A percentile compares a stretch with the other conserved stretches of the same genome.
Evolutionary conservation across 2,113 vertebrate genomes (phyloP).

Genomic region (Rhinoptilus africanus): DNA sequence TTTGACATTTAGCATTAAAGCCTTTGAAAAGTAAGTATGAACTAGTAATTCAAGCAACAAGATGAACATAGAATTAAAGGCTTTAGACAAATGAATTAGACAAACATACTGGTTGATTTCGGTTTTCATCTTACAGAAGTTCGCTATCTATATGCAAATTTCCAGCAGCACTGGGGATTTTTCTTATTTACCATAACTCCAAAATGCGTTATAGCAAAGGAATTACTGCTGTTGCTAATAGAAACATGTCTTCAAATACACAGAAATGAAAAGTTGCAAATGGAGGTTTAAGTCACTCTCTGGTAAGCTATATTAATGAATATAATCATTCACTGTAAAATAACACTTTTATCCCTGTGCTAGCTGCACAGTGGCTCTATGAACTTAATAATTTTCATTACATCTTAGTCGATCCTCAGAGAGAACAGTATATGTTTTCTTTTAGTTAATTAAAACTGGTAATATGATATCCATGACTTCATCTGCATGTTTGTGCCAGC

Average conservation of each 20-base stretch:
- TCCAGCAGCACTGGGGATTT: not conserved
- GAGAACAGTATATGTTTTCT: not conserved
- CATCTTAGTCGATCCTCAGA: not conserved
- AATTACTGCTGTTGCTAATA: not conserved
- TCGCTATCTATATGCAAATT: not conserved
- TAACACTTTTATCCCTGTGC: not conserved
- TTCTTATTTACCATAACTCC: not conserved
- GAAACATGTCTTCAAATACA: not conserved
- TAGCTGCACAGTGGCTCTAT: not conserved
- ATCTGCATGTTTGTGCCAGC: not conserved
- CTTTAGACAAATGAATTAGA: not conserved
- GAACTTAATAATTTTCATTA: not conserved
- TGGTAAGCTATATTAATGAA: not conserved
- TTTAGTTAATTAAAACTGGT: not conserved
- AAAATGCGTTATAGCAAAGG: not conserved
- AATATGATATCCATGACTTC: not conserved
- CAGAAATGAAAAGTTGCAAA: not conserved
- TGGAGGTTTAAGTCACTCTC: not conserved
- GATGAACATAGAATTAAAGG: not conserved
- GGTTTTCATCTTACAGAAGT: not conserved
- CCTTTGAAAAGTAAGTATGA: not conserved
- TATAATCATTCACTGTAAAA: not conserved
- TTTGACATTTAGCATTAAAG: not conserved
- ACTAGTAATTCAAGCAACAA: not conserved
- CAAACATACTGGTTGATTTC: not conserved